Conservation (phyloP, 2,888 invertebrate species). For the Clanis bilineata region DNA sequence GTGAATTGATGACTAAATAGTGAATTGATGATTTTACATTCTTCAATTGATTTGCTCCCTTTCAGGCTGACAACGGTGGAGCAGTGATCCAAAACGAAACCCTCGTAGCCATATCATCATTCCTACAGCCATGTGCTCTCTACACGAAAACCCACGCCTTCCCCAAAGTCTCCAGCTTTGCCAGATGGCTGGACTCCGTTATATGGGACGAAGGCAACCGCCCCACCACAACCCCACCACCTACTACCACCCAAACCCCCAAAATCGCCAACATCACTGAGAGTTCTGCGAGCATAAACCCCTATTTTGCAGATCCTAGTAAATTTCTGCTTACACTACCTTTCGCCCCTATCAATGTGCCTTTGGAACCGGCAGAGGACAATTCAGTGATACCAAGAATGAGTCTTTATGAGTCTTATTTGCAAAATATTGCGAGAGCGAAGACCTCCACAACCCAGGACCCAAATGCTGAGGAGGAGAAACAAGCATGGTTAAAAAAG, state of each 20-base stretch:
- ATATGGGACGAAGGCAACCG: conserved; percentile 69
- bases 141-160: conserved; percentile 70
- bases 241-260: conserved; percentile 24
- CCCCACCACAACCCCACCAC: conserved; percentile 40
- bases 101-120: conserved; percentile 59
- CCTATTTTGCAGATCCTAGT: conserved; percentile 46
- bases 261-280: conserved; percentile 39
- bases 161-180: conserved; percentile 62
- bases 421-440: conserved; percentile 52
- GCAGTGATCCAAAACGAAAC: conserved; percentile 72
- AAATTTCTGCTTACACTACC: conserved; percentile 66
- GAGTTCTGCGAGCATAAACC: conserved; percentile 25
- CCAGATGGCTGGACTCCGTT: conserved; percentile 63
- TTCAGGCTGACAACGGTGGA: conserved; percentile 73
- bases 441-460: conserved; percentile 54
- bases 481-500: conserved; percentile 44
- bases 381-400: conserved; percentile 70
- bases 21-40: no score
- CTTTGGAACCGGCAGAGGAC: conserved; percentile 66
- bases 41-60: conserved; percentile 20
- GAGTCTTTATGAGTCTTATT: conserved; percentile 71
- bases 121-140: conserved; percentile 63
- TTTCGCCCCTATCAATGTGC: conserved; percentile 66
- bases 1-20: no score
- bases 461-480: conserved; percentile 33